Conservation (phyloP, 2,888 invertebrate species). For the Gymnosoma rotundatum region DNA sequence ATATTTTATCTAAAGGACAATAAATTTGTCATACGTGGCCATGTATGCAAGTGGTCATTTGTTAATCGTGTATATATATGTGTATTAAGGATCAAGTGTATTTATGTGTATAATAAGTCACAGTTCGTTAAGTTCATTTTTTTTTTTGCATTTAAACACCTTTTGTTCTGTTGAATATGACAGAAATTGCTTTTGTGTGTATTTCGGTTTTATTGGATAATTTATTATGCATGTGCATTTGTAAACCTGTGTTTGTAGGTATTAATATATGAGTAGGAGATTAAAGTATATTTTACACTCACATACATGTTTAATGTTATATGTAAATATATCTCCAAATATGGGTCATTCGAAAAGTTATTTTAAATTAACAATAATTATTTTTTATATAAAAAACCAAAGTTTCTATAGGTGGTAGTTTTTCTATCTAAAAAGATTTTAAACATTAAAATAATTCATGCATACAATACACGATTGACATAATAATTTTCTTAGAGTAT, state of each 20-base stretch:
- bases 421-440: no score
- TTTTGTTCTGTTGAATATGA: conserved; percentile 32
- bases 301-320: background rate
- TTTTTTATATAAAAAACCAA: no score
- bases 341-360: no score
- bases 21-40: conserved; percentile 19
- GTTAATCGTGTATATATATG: background rate
- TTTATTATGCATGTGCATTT: background rate
- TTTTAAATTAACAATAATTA: no score
- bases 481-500: no score
- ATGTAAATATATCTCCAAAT: no score
- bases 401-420: no score
- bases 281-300: conserved; percentile 11
- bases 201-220: conserved; percentile 14
- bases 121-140: conserved; percentile 27
- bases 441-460: no score
- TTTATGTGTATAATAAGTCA: conserved; percentile 6
- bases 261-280: background rate
- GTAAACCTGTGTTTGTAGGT: background rate
- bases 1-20: conserved; percentile 21
- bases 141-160: conserved; percentile 16
- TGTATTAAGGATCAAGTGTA: background rate
- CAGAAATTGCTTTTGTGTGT: background rate
- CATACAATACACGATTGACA: no score
- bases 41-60: background rate